Evolutionary conservation across 2,113 vertebrate genomes (phyloP).

Genomic region (Tichodroma muraria): DNA sequence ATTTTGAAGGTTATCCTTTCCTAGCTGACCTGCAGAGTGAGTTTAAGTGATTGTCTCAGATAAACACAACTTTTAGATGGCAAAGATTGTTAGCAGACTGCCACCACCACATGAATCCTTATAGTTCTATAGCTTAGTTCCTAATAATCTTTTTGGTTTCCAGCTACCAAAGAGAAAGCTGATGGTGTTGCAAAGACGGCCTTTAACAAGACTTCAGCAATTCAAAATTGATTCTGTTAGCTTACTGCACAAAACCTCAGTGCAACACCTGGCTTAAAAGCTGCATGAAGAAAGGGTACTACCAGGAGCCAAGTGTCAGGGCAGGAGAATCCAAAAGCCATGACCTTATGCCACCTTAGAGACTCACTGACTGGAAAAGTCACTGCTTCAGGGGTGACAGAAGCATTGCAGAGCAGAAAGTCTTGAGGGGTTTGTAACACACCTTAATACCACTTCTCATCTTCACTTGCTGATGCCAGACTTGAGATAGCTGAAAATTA

Average conservation of each 20-base stretch:
- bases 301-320: not conserved
- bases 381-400: not conserved
- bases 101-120: not conserved
- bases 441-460: not conserved
- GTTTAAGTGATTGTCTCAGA: not conserved
- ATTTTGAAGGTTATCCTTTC: not conserved
- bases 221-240: not conserved
- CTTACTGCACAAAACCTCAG: not conserved
- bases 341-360: not conserved
- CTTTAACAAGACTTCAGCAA: not conserved
- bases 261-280: not conserved
- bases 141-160: not conserved
- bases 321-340: not conserved
- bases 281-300: not conserved
- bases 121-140: not conserved
- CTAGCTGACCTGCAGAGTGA: not conserved
- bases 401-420: not conserved
- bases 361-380: not conserved
- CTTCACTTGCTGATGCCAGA: constrained; percentile 3
- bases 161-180: not conserved
- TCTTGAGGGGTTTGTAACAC: not conserved
- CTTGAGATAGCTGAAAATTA: not conserved
- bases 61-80: not conserved
- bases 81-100: not conserved
- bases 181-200: not conserved